Evolutionary conservation across 2,797 vertebrate species (phyloP).

Genomic region (Bradypus variegatus): DNA sequence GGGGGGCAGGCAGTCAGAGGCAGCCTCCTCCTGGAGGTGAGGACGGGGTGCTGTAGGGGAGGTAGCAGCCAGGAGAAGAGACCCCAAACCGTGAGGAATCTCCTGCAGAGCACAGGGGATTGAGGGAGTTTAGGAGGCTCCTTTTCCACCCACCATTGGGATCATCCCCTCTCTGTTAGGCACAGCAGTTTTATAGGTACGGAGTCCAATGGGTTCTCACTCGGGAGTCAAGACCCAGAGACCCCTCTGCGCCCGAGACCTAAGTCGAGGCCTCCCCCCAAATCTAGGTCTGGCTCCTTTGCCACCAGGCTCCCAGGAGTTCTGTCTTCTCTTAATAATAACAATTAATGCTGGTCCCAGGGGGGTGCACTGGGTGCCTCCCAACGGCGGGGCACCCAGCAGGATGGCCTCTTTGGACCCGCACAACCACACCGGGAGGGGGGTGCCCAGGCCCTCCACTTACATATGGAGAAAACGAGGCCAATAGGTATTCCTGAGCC

Average conservation of each 20-base stretch:
- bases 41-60: fast-evolving
- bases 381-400: background rate
- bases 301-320: background rate
- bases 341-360: background rate
- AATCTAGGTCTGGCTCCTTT: background rate
- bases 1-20: background rate
- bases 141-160: background rate
- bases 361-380: no score
- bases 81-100: background rate
- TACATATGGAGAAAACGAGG: background rate
- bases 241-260: background rate
- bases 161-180: background rate
- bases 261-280: background rate
- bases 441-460: background rate
- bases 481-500: background rate
- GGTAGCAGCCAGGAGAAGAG: background rate
- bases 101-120: fast-evolving
- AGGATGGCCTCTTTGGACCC: background rate
- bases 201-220: background rate
- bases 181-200: background rate
- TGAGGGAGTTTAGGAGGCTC: no score
- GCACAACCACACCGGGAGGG: background rate
- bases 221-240: background rate
- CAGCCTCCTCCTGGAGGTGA: background rate
- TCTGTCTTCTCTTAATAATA: background rate